Evolutionary conservation across 1,140 invertebrate species (phyloP), one percentile per base, ranked within the genome.

Genomic region (Lepidurus arcticus): DNA sequence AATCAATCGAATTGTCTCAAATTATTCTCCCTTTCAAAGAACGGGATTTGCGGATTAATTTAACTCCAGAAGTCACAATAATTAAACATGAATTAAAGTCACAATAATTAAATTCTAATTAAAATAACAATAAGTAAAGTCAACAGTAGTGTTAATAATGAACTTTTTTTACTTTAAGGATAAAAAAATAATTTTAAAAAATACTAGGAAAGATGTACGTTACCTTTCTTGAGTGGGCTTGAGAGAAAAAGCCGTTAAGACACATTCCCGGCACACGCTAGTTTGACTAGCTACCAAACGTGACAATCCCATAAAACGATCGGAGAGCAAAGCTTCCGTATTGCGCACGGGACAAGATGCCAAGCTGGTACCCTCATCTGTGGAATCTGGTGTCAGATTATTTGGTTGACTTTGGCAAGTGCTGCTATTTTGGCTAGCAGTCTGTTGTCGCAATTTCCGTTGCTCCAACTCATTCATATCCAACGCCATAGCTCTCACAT

Each of bases 391-490:
- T n/a, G 45, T 75, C n/a, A 75, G 24, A n/a, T n/a, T 47, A 44
- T 75, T 44, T n/a, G 45, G 21, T n/a, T 16, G 53, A 65, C 53
- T 65, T 65, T 65, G 53, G 53, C 53, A 65, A 42, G 76, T 21
- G 24, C 9, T 42, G 42, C 13, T 73, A 16, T 13, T 42, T 44
- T 47, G 42, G 81, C 87, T 87, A 26, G 87, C 86, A 65, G 86
- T 85, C 78, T 90, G 86, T 6, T 83, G 83, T 26, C 88, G 87
- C 1, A 85, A 83, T 84, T 92, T 92, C 47, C 89, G 88, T 79
- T 86, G 88, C 82, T 93, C 91, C 81, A 93, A 82, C 82, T 91
- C 89, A 81, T 93, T 93, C 88, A 92, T 90, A 81, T 92, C 91
- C 7, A 89, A 88, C 6, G 90, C 92, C 76, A 93, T 86, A 0